Base-by-base conservation (phyloP, 2,888 invertebrate species). In the Eupeodes latifasciatus region DNA sequence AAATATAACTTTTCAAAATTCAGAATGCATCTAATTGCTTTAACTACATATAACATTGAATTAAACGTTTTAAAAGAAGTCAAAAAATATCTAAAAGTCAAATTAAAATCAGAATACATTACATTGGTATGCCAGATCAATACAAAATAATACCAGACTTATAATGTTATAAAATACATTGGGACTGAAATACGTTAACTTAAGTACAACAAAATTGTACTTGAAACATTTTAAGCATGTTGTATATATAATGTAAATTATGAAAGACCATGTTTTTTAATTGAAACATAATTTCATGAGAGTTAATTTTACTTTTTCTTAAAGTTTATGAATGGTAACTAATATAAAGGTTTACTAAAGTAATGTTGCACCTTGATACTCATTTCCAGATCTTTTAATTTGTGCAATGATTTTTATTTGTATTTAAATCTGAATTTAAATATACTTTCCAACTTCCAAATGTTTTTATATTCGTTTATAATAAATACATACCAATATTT, bases 1-100 rank as follows among this genome's bases (percentile, higher is more conserved):
- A 7, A 14, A 34, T 74, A 12, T 71, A 49, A 47, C 9, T 61
- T 71, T 53, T n/a, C 10, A 6, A 53, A 47, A 59, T 61, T 34
- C 10, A 66, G 16, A 67, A 59, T 59, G 12, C 55, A 62, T 69
- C 16, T n/a, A 57, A 44, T 67, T 71, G 16, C 51, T 49, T 51
- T 44, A 55, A 67, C 40, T 67, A 40, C 5, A 36, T 36, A 36
- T 59, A 14, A 66, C 34, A 67, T n/a, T 67, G 49, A 51, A 53
- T 64, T 59, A 79, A 64, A 12, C 44, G 40, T 71, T 71, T 71
- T 7, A 12, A 55, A 19, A 36, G 19, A 55, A 19, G 16, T n/a
- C 12, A 55, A 55, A 19, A 53, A n/a, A 2, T n/a, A 36, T 69
- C 36, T 40, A 12, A 40, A 40, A 40, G 11, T 40, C 53, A 19